Evolutionary conservation across 1,140 invertebrate genomes (phyloP).

Genomic region (Paraescarpia echinospica): DNA sequence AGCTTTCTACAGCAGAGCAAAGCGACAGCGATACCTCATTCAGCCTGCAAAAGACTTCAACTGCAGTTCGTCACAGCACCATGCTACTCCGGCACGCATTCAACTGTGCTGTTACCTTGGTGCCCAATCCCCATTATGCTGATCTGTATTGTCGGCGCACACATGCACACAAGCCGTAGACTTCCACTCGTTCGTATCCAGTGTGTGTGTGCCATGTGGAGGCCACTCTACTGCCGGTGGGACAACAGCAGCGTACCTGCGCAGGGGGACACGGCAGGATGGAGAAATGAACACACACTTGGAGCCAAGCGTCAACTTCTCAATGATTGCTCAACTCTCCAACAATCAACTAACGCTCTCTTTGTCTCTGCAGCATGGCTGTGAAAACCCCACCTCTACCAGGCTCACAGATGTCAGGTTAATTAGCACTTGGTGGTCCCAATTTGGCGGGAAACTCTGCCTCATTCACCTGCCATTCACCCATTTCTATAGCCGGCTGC

Average conservation of each 20-base stretch:
- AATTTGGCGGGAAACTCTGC: background rate
- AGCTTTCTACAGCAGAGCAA: background rate
- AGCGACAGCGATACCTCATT: background rate
- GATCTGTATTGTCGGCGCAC: background rate
- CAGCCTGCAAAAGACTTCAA: background rate
- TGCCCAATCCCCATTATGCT: background rate
- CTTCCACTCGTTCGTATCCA: background rate
- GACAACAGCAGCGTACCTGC: background rate
- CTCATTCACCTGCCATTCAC: conserved; percentile 3
- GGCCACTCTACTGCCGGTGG: background rate
- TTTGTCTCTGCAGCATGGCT: background rate
- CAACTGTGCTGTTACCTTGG: background rate
- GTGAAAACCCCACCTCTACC: background rate
- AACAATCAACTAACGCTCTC: background rate
- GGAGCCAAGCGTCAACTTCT: background rate
- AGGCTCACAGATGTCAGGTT: background rate
- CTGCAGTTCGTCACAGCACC: background rate
- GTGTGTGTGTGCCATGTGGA: background rate
- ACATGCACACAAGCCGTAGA: background rate
- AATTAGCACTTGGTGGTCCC: background rate
- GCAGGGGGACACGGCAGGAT: background rate
- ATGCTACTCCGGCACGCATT: background rate
- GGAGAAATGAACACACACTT: background rate
- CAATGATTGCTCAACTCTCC: background rate
- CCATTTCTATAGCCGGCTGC: background rate